Evolutionary conservation across 2,888 invertebrate species (phyloP).

Genomic region (Cerastis rubricosa): DNA sequence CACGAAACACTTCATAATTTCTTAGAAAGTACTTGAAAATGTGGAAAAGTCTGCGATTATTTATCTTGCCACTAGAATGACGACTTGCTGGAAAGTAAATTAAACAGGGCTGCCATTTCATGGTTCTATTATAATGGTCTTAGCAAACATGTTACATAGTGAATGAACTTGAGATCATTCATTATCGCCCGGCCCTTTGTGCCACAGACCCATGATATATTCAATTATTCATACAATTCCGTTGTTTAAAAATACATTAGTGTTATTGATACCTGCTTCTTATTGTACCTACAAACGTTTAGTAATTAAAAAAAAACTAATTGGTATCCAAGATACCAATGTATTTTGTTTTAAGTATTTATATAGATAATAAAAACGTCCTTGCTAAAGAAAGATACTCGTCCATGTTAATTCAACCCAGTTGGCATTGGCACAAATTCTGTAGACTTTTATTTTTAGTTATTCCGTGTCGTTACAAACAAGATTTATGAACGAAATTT

Average conservation of each 20-base stretch:
- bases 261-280: constrained; percentile 36
- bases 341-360: constrained; percentile 4
- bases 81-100: constrained; percentile 10
- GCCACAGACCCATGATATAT: constrained; percentile 20
- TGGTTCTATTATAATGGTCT: background rate
- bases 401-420: constrained; percentile 69
- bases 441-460: constrained; percentile 68
- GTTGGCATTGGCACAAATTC: constrained; percentile 77
- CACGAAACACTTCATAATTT: background rate
- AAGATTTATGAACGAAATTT: constrained; percentile 40
- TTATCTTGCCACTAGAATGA: background rate
- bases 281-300: background rate
- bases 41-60: background rate
- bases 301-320: constrained; percentile 10
- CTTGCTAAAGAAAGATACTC: constrained; percentile 65
- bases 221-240: constrained; percentile 8
- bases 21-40: background rate
- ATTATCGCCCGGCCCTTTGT: constrained; percentile 39
- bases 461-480: constrained; percentile 41
- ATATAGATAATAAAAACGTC: constrained; percentile 26
- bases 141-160: constrained; percentile 35
- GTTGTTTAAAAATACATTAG: constrained; percentile 46
- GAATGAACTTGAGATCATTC: constrained; percentile 46
- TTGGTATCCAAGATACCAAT: background rate
- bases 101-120: constrained; percentile 29